phyloP scores from a whole-genome alignment of 2,797 vertebrate genomes.

The Protonibea diacanthus region DNA sequence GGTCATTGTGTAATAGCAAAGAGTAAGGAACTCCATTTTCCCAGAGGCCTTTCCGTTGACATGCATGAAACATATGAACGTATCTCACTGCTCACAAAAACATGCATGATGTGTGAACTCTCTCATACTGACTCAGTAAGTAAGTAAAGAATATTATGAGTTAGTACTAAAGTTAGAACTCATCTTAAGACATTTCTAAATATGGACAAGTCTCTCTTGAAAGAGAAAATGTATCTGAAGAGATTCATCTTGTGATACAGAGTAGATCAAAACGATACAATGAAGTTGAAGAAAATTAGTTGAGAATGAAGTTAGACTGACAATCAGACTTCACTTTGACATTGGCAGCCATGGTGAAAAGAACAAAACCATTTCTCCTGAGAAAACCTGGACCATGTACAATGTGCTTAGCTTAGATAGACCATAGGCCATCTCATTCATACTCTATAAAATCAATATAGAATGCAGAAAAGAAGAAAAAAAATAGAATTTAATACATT shows the following conservation, averaged over 20 bases:
- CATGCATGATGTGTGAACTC: not conserved
- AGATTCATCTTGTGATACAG: not conserved
- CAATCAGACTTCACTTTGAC: slow-evolving; percentile 74
- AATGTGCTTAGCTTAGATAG: slow-evolving; percentile 65
- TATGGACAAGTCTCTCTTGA: not conserved
- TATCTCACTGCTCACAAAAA: not conserved
- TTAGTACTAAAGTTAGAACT: not conserved
- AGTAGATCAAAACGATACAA: too few species aligned
- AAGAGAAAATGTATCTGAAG: not conserved
- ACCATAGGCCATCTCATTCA: slow-evolving; percentile 65
- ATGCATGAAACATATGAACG: slow-evolving; percentile 77
- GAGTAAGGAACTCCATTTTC: slow-evolving; percentile 85
- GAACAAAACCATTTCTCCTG: slow-evolving; percentile 83
- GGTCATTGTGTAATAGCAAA: slow-evolving; percentile 87
- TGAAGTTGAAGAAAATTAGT: too few species aligned
- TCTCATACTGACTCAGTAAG: not conserved
- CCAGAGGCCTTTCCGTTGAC: slow-evolving; percentile 85
- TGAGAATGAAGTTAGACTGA: not conserved
- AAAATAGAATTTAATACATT: not conserved
- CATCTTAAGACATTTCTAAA: not conserved
- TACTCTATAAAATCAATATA: slow-evolving; percentile 14
- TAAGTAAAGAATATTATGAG: not conserved
- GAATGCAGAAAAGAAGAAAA: not conserved
- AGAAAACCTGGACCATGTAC: slow-evolving; percentile 80
- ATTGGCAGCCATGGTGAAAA: slow-evolving; percentile 84